These are phyloP conservation scores for Drosophila navojoa DNA, from an alignment of 1,140 invertebrate genomes.

Conservation along the genomic window DNA sequence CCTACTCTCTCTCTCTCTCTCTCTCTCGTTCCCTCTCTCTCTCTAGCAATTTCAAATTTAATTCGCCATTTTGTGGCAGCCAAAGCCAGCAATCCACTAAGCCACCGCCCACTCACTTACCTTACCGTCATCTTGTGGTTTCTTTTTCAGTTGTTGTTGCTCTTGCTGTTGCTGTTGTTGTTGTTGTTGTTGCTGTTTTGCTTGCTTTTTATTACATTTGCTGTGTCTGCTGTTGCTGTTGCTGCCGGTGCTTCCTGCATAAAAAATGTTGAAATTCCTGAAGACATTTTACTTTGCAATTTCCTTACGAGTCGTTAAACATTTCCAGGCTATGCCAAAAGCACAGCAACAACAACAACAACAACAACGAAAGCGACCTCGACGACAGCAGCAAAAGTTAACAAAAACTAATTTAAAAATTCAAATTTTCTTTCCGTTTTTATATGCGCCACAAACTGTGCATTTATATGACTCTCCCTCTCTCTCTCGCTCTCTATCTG, in stretches of 20 bases:
- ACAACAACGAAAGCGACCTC: conserved; percentile 18
- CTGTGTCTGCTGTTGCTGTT: conserved; percentile 29
- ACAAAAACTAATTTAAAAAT: conserved; percentile 83
- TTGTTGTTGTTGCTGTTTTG: conserved; percentile 53
- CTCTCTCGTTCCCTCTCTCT: not conserved
- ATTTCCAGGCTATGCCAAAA: conserved; percentile 68
- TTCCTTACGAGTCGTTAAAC: conserved; percentile 82
- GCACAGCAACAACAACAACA: conserved; percentile 40
- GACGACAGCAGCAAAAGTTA: conserved; percentile 73
- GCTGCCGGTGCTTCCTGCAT: conserved; percentile 48
- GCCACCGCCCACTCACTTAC: conserved; percentile 22
- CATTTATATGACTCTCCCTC: conserved; percentile 66
- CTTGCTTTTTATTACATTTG: conserved; percentile 77
- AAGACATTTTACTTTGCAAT: conserved; percentile 83
- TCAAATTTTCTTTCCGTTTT: conserved; percentile 82
- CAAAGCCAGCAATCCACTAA: conserved; percentile 33
- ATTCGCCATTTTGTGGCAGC: conserved; percentile 76
- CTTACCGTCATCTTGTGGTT: conserved; percentile 71
- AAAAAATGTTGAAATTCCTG: conserved; percentile 80
- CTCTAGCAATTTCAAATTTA: conserved; percentile 78
- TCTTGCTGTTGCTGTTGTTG: conserved; percentile 44
- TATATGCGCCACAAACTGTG: conserved; percentile 79
- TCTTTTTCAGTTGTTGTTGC: conserved; percentile 40
- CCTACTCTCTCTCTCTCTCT: not conserved
- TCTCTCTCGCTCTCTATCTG: not conserved